Evolutionary conservation across 2,888 invertebrate genomes (phyloP), one percentile per base, ranked within the genome.

Genomic region (Ectobius pallidus): DNA sequence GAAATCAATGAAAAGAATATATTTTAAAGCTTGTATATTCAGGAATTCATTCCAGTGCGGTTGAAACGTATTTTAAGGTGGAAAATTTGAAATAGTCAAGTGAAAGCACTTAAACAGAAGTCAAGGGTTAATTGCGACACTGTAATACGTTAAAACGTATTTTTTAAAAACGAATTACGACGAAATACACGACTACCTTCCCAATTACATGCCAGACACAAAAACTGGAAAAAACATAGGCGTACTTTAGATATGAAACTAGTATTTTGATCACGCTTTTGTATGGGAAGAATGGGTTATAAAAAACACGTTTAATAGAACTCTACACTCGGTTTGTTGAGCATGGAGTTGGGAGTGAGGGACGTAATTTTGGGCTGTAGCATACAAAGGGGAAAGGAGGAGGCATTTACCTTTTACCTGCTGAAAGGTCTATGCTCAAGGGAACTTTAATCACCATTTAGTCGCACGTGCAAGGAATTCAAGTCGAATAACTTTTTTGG

Each of bases 381-480:
- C 58, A n/a, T 30, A 55, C 25, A 55, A 34, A 34, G 11, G 55
- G 14, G 55, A 55, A n/a, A n/a, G n/a, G n/a, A n/a, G n/a, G 25
- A 55, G 25, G 55, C 25, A 55, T 25, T n/a, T 58, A 32, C 58
- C 22, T 58, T 58, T 32, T 58, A 58, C 58, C 58, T 58, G 58
- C 58, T 58, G 58, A 58, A 58, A 58, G 32, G 30, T 58, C 58
- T 30, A 30, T 30, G 58, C 65, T 65, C 44, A 25, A 46, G 65
- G 27, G 44, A 46, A 27, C 65, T 46, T 65, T 65, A 65, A 65
- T 65, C 65, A 65, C 65, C 65, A 65, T 65, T 65, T 65, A 65
- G 46, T 18, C 16, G 30, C 46, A 65, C 65, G 65, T 65, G 65
- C 65, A 14, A 46, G 11, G 65, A 65, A 65, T 65, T 65, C 27